Conservation (phyloP, 2,113 vertebrate genomes). For the Neodon shergylaensis region DNA sequence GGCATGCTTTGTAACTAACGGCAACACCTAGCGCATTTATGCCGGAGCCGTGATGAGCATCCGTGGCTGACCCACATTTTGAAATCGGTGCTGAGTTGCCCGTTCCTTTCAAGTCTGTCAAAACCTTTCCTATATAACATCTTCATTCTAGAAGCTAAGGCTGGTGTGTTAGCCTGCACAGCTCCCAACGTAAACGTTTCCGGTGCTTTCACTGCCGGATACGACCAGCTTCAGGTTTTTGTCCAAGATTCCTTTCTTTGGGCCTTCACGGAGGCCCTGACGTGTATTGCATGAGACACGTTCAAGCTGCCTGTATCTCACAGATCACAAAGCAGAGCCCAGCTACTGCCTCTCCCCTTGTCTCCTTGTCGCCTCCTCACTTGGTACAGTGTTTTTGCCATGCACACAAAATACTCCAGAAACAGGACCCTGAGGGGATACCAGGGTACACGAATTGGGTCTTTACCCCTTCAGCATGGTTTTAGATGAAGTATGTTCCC, state of each 20-base stretch:
- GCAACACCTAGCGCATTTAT: background rate
- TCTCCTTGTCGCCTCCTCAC: background rate
- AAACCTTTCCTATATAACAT: background rate
- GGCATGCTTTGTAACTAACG: background rate
- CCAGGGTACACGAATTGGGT: background rate
- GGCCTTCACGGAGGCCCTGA: background rate
- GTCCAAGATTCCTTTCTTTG: background rate
- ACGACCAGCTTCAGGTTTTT: background rate
- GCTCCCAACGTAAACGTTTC: background rate
- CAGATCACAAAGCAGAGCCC: background rate
- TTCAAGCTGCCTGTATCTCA: background rate
- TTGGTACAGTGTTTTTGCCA: background rate
- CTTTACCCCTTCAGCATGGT: background rate
- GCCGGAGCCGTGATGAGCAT: background rate
- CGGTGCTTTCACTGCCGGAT: background rate
- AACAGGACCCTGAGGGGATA: background rate
- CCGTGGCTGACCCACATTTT: conserved; percentile 30
- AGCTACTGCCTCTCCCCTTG: background rate
- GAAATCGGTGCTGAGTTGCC: background rate
- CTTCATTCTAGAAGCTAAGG: background rate
- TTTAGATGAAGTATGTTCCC: background rate
- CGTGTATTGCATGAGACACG: background rate
- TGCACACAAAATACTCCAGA: background rate
- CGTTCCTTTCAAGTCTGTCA: background rate
- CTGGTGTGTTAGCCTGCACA: background rate